Conservation (phyloP, 2,113 vertebrate species). For the Salvelinus namaycush region DNA sequence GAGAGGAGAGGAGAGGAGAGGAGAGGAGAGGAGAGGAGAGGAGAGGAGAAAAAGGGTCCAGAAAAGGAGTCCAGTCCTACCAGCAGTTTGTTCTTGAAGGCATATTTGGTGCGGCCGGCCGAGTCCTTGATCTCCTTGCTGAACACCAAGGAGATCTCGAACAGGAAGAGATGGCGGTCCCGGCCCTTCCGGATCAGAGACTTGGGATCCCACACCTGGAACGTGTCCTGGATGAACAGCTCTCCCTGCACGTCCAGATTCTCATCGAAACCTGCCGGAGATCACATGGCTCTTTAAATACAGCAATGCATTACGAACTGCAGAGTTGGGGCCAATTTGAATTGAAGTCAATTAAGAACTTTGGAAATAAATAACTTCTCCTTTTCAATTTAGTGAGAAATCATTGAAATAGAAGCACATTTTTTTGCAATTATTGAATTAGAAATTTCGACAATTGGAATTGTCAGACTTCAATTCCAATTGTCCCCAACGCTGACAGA, state of each 20-base stretch:
- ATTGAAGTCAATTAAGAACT: no score
- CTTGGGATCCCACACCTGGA: constrained; percentile 99
- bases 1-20: no score
- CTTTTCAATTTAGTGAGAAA: no score
- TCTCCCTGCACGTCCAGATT: constrained; percentile 97
- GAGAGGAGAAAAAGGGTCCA: no score
- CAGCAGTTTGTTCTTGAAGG: constrained; percentile 98
- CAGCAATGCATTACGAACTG: neutral
- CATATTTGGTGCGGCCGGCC: constrained; percentile 95
- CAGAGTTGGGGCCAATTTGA: no score
- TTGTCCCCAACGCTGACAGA: no score
- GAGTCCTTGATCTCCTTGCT: constrained; percentile 99
- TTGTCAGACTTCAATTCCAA: no score
- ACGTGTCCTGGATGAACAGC: constrained; percentile 96
- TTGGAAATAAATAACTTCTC: no score
- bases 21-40: no score
- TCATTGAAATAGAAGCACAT: no score
- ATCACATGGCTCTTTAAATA: neutral
- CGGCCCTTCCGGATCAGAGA: constrained; percentile 96
- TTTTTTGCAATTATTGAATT: no score
- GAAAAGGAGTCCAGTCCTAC: constrained; percentile 64
- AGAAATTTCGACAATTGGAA: no score
- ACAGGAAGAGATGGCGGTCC: constrained; percentile 96
- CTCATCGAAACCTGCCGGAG: constrained; percentile 88
- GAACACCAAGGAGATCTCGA: constrained; percentile 96